Percentiles rank a stretch among this genome's conserved stretches.
These are phyloP conservation scores for Lepetodrilus schrolli DNA, from an alignment of 2,888 invertebrate species.

Conservation along the genomic window DNA sequence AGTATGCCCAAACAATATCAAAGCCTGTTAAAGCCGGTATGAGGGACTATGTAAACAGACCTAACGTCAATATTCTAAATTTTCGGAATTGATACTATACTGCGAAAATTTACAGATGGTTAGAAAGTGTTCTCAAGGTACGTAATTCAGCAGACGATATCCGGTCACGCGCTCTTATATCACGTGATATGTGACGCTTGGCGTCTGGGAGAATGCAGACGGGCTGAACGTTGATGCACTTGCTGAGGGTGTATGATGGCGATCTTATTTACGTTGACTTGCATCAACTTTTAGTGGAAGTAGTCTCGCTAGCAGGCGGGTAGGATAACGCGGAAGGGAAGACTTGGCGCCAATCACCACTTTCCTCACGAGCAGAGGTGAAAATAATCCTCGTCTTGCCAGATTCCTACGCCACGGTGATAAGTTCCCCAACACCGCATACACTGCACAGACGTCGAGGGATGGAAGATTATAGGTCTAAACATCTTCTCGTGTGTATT, in stretches of 20 bases:
- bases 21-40: too few species aligned
- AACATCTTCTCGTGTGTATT: background rate
- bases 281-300: background rate
- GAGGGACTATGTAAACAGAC: too few species aligned
- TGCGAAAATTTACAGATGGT: too few species aligned
- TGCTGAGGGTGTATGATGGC: background rate
- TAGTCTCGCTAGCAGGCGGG: background rate
- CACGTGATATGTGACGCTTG: constrained; percentile 8
- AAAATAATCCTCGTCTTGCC: constrained; percentile 15
- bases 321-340: background rate
- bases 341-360: constrained; percentile 6
- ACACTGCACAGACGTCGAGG: background rate
- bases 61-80: too few species aligned
- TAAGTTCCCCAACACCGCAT: constrained; percentile 20
- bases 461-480: background rate
- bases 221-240: background rate
- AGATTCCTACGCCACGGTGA: constrained; percentile 12
- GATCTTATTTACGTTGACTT: constrained; percentile 5
- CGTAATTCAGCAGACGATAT: constrained; percentile 12
- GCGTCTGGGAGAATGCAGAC: background rate
- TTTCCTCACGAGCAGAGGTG: constrained; percentile 5
- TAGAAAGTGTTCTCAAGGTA: too few species aligned
- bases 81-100: too few species aligned
- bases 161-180: constrained; percentile 23
- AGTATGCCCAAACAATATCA: constrained; percentile 9